Evolutionary conservation across 2,113 vertebrate species (phyloP).

Genomic region (Prionailurus bengalensis): DNA sequence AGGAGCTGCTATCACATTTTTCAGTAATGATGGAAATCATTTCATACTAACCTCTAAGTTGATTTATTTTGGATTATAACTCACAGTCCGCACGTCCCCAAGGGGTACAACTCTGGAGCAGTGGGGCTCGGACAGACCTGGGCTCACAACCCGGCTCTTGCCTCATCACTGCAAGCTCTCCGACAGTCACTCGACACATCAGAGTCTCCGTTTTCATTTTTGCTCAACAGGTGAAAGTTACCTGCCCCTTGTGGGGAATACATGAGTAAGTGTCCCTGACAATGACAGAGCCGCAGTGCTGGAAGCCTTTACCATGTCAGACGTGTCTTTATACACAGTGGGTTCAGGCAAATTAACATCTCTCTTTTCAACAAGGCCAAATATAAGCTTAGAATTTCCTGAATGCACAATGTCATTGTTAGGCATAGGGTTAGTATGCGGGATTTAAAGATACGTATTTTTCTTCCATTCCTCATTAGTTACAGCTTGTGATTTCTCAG

Average conservation of each 20-base stretch:
- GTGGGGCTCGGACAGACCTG: neutral
- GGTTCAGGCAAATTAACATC: neutral
- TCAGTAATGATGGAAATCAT: neutral
- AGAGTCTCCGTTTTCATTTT: neutral
- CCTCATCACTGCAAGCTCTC: neutral
- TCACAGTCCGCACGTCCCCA: neutral
- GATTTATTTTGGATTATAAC: neutral
- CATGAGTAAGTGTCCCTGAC: neutral
- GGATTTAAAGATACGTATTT: neutral
- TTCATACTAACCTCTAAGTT: neutral
- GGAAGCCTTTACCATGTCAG: neutral
- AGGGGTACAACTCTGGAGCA: too few relatives aligned
- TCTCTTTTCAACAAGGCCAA: constrained; percentile 1
- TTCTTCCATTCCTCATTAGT: constrained; percentile 45
- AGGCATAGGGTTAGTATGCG: neutral
- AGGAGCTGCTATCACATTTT: neutral
- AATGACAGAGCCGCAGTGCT: neutral
- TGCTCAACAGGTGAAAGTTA: neutral
- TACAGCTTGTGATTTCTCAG: constrained; percentile 55
- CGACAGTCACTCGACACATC: neutral
- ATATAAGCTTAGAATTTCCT: neutral
- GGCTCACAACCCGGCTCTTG: neutral
- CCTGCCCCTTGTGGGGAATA: neutral
- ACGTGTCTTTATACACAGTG: neutral
- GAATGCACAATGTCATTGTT: neutral